phyloP scores from a whole-genome alignment of 2,888 invertebrate genomes.

The Noctua comes region DNA sequence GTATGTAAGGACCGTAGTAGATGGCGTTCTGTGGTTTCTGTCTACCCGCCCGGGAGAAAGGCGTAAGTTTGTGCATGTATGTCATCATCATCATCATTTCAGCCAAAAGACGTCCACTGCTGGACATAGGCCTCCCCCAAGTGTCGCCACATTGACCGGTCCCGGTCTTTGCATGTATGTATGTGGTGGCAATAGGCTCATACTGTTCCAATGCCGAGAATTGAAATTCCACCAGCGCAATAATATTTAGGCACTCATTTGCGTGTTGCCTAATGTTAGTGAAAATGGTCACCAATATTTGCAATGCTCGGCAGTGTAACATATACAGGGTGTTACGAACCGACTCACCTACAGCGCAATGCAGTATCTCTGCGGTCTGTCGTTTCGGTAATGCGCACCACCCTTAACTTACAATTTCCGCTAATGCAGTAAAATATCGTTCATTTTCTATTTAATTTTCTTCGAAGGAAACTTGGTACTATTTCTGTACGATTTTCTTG shows the following conservation, averaged over 20 bases:
- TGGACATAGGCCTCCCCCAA: no score
- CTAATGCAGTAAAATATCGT: constrained; percentile 50
- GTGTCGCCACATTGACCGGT: no score
- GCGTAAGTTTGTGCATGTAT: no score
- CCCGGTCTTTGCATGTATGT: background rate
- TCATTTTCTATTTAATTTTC: constrained; percentile 36
- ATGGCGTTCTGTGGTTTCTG: background rate
- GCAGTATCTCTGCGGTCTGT: constrained; percentile 57
- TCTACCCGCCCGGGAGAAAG: background rate
- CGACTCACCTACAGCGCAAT: constrained; percentile 45
- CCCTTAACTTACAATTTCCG: constrained; percentile 35
- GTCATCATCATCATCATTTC: no score
- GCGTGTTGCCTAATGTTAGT: background rate
- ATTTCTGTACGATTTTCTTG: constrained; percentile 25
- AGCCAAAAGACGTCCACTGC: no score
- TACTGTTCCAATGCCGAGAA: background rate
- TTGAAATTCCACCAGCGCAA: background rate
- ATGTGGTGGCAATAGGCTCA: background rate
- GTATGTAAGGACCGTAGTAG: background rate
- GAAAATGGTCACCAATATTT: background rate
- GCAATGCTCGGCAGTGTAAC: background rate
- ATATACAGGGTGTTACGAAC: constrained; percentile 16
- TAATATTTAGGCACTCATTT: background rate
- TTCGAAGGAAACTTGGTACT: constrained; percentile 9
- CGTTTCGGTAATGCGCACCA: constrained; percentile 15